Evolutionary conservation across 2,888 invertebrate species (phyloP), one percentile per base, ranked within the genome.

Genomic region (Erebia palarica): DNA sequence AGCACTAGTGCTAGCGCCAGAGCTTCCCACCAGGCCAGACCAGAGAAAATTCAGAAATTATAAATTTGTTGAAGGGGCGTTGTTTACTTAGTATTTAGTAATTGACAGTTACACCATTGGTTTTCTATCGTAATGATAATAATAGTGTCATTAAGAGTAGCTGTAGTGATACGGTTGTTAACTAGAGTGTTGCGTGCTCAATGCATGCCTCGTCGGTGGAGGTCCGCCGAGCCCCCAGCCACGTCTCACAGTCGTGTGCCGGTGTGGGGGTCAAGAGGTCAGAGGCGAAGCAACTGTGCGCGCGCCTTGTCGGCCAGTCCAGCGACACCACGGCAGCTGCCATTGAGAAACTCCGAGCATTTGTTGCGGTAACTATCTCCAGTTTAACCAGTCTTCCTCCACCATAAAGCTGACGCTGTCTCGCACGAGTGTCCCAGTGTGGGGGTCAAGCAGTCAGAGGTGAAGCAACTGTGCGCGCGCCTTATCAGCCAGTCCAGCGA

Each of bases 121-220:
- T 36, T 36, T 36, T 36, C 36, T 44, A 44, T 10, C 44, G 11
- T 9, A 44, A 9, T 11, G 44, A 44, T 11, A 44, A 3, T 44
- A 11, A 11, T 11, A 44, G 7, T 44, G 0, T 44, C 1, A 10
- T 58, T 16, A 21, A 64, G n/a, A 64, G 18, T 57, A 14, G 76
- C 83, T 83, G 84, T 84, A 90, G 89, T 83, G 78, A 72, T 78
- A 75, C 69, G 75, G 74, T 86, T 90, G 81, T 83, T 81, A 75
- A 84, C 89, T 91, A 92, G 91, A 92, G 91, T 90, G 90, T 82
- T 81, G 75, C 78, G 53, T 71, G 71, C 65, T 71, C 74, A 61
- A 68, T 69, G 68, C 70, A 44, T 75, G 68, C 74, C 61, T 77
- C 82, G 53, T 75, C 82, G 78, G 51, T 78, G 81, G 78, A 81